Conservation (phyloP, 2,888 invertebrate species). For the Ariolimax columbianus region DNA sequence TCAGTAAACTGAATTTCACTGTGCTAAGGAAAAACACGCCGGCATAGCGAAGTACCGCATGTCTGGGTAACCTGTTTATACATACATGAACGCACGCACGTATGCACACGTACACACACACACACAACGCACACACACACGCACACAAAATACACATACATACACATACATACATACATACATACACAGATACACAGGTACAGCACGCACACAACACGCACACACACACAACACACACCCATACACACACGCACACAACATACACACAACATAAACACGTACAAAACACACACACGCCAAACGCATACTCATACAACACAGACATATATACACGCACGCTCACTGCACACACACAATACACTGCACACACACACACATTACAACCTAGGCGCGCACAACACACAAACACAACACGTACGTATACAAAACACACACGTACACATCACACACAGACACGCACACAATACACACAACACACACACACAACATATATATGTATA, state of each 20-base stretch:
- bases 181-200: too few species aligned
- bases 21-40: background rate
- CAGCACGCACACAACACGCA: background rate
- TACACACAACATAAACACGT: background rate
- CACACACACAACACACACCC: background rate
- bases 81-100: background rate
- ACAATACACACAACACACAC: background rate
- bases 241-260: background rate
- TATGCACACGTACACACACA: background rate
- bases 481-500: background rate
- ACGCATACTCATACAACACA: background rate
- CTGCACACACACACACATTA: background rate
- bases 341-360: background rate
- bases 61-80: background rate
- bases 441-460: background rate
- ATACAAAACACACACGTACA: too few species aligned
- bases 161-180: background rate
- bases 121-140: background rate
- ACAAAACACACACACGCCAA: background rate
- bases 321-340: background rate
- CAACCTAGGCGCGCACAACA: background rate
- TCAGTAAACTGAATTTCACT: too few species aligned
- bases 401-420: too few species aligned
- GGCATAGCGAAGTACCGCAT: background rate
- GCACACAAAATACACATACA: too few species aligned